Percentiles rank a stretch among this genome's conserved stretches.
phyloP scores from a whole-genome alignment of 1,140 invertebrate species.

The Neelides sp. region DNA sequence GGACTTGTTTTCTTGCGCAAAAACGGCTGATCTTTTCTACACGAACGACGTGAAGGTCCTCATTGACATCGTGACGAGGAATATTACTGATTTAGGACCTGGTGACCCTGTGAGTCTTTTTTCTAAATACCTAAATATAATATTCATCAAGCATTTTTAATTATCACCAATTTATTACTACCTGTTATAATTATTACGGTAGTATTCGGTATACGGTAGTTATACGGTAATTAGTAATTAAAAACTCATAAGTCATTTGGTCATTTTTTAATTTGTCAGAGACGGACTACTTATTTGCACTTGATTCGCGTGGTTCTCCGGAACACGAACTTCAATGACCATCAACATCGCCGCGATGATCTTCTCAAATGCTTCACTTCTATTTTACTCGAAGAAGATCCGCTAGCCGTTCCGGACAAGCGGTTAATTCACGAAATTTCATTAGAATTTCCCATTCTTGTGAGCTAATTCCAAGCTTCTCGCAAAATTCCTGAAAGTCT shows the following conservation, averaged over 20 bases:
- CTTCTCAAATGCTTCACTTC: conserved; percentile 64
- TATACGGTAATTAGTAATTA: no score
- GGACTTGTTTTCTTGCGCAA: conserved; percentile 62
- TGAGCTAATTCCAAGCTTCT: no score
- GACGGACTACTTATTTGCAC: conserved; percentile 57
- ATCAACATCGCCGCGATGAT: conserved; percentile 59
- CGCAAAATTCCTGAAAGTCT: no score
- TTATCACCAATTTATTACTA: no score
- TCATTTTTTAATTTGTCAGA: conserved; percentile 38
- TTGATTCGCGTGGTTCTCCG: conserved; percentile 60
- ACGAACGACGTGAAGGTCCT: conserved; percentile 85
- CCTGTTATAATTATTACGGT: no score
- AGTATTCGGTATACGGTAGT: no score
- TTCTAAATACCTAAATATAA: neutral
- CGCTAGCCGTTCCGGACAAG: conserved; percentile 56
- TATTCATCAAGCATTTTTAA: no score
- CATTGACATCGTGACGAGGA: conserved; percentile 77
- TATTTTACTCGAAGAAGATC: conserved; percentile 67
- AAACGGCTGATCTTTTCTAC: conserved; percentile 73
- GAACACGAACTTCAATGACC: conserved; percentile 59
- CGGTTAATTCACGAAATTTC: conserved; percentile 60
- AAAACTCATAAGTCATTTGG: neutral
- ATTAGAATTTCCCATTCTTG: conserved; percentile 59
- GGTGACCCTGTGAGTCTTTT: conserved; percentile 56
- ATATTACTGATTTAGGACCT: conserved; percentile 73